Evolutionary conservation across 53 echinoderm and acorn worm genomes (phyloP), one percentile per base, ranked within the genome.

Genomic region (Echinarachnius parma): DNA sequence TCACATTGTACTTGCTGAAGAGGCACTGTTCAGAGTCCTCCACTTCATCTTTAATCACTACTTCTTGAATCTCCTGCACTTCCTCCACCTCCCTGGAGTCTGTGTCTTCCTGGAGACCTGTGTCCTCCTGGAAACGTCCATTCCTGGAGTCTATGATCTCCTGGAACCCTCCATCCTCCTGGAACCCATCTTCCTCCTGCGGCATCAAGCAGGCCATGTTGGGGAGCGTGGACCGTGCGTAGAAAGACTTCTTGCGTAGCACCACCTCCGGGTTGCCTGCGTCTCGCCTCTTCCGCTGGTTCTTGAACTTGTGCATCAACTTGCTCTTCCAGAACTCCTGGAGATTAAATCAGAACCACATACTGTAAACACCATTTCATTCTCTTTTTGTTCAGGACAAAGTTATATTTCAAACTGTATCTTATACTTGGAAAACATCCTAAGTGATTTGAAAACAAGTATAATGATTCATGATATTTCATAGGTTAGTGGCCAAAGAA

Each of bases 271-370:
- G 79, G 23, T 63, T 74, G 46, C 35, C 10, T 21, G 37, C 74
- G 64, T 85, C 85, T 27, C 75, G 34, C 5, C 85, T 72, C 59
- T 79, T 85, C 14, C 85, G 70, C 4, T 23, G 21, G 63, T 85
- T 85, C 28, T 60, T 48, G 55, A 85, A 85, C 31, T 85, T 85
- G 56, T 85, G 62, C 61, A 79, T 79, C 26, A 85, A 19, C 21
- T 72, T 50, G n/a, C 75, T 61, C 49, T 74, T 79, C 85, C 85
- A 85, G 42, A 69, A 36, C 1, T 49, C 50, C 85, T 85, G 26
- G 7, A 58, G 26, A 15, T n/a, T n/a, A n/a, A n/a, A n/a, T n/a
- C n/a, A n/a, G n/a, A n/a, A n/a, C n/a, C n/a, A n/a, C n/a, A n/a
- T n/a, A n/a, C n/a, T n/a, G n/a, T n/a, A n/a, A n/a, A n/a, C n/a